Evolutionary conservation across 2,797 vertebrate genomes (phyloP), one percentile per base, ranked within the genome.

Genomic region (Parauchenoglanis punctatus): DNA sequence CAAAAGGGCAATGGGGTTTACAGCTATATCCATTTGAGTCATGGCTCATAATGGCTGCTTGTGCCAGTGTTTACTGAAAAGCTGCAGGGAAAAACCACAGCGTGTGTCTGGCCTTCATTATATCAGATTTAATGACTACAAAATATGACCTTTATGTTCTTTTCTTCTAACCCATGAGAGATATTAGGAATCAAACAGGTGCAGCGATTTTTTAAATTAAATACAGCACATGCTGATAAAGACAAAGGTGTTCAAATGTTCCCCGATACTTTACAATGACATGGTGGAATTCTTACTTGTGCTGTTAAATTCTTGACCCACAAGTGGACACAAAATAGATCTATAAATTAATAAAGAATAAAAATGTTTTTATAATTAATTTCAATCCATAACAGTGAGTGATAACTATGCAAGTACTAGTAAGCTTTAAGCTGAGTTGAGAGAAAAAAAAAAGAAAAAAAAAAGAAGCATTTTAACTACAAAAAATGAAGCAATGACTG

Each of bases 131-230:
- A 87, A 84, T 88, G 73, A 86, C 68, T 84, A 56, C 87, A 89
- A 90, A 83, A 83, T 85, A 87, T 83, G 86, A 72, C 59, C 77
- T 78, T 88, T 63, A 49, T 85, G 81, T 81, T 87, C 81, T 65
- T 67, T 88, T 87, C n/a, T 6, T 31, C 86, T 59, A 72, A 15
- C 25, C 25, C 52, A 65, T 35, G 23, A 73, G 25, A 25, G 35
- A 82, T 40, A 25, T 44, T 81, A 81, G 58, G 13, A n/a, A 18
- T 40, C 28, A 80, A 59, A n/a, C 58, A n/a, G 35, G 11, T 52
- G 10, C n/a, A 31, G 20, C 23, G 49, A 75, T 49, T 75, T 52
- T 75, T 75, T 49, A 7, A n/a, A 82, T n/a, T 65, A 7, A 82
- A n/a, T 49, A 82, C 40, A 35, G 28, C 4, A 80, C 31, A 59